Conservation (phyloP, 2,888 invertebrate genomes). For the Ligdia adustata region DNA sequence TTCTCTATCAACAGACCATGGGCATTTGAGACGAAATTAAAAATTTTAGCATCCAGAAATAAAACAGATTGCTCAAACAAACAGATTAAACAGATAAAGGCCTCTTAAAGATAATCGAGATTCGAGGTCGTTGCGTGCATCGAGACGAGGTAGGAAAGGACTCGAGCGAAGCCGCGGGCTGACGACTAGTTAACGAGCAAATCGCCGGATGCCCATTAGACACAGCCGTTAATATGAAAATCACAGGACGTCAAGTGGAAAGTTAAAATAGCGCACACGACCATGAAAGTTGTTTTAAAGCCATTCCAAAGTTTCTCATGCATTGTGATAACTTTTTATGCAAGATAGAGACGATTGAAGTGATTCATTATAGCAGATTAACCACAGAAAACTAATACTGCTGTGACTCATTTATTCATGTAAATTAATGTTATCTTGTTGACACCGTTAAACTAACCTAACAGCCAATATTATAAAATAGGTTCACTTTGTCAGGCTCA, state of each 20-base stretch:
- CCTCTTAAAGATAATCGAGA: not conserved
- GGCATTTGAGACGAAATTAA: no score
- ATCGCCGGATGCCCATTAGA: conserved; percentile 37
- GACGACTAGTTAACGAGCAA: conserved; percentile 33
- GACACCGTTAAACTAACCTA: no score
- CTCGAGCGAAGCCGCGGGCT: conserved; percentile 24
- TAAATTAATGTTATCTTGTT: no score
- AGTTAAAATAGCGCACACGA: conserved; percentile 30
- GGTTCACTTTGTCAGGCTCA: no score
- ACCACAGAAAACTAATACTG: conserved; percentile 9
- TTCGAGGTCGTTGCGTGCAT: conserved; percentile 4
- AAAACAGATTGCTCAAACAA: not conserved
- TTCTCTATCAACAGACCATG: no score
- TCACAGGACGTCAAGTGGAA: conserved; percentile 39
- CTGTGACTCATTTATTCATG: conserved; percentile 15
- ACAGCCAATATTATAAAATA: no score
- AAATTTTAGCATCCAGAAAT: no score
- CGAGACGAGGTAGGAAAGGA: conserved; percentile 6
- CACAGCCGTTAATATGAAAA: conserved; percentile 37
- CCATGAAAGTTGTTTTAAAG: conserved; percentile 29
- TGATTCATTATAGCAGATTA: conserved; percentile 11
- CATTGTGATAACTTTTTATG: not conserved
- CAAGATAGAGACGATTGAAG: not conserved
- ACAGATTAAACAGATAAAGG: not conserved
- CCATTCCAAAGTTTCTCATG: conserved; percentile 11